These are phyloP conservation scores for Lycaena phlaeas DNA, from an alignment of 2,888 invertebrate genomes.

Conservation along the genomic window DNA sequence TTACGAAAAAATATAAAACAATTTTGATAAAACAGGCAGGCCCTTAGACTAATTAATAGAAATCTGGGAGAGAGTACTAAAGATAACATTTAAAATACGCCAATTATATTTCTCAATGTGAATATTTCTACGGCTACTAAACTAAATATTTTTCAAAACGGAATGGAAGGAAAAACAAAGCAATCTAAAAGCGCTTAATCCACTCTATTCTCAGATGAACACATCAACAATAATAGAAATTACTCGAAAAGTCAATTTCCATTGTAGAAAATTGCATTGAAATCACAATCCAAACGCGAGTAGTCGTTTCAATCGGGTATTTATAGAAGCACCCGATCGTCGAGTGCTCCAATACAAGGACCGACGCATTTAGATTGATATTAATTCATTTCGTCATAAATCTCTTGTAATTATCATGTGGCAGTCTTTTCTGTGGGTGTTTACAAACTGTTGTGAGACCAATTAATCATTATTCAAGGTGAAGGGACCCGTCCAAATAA, in stretches of 20 bases:
- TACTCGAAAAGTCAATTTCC: background rate
- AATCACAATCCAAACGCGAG: background rate
- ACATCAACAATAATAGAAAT: no score
- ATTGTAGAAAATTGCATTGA: background rate
- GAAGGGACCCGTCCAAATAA: background rate
- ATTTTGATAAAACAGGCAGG: no score
- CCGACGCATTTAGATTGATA: background rate
- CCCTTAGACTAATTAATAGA: no score
- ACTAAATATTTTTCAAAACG: no score
- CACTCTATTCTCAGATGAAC: no score
- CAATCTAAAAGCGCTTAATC: no score
- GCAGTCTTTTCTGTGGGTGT: slow-evolving; percentile 5
- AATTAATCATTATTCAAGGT: slow-evolving; percentile 10
- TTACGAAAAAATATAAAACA: no score
- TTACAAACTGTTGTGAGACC: slow-evolving; percentile 10
- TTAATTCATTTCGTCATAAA: slow-evolving; percentile 1
- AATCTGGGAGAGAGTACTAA: no score
- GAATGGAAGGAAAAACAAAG: no score
- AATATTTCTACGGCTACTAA: no score
- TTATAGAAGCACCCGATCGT: background rate
- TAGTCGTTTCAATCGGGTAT: background rate
- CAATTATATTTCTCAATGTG: no score
- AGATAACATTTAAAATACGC: no score
- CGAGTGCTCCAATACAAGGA: background rate
- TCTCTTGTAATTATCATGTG: slow-evolving; percentile 1